phyloP scores from a whole-genome alignment of 2,113 vertebrate genomes.

The Colius striatus region DNA sequence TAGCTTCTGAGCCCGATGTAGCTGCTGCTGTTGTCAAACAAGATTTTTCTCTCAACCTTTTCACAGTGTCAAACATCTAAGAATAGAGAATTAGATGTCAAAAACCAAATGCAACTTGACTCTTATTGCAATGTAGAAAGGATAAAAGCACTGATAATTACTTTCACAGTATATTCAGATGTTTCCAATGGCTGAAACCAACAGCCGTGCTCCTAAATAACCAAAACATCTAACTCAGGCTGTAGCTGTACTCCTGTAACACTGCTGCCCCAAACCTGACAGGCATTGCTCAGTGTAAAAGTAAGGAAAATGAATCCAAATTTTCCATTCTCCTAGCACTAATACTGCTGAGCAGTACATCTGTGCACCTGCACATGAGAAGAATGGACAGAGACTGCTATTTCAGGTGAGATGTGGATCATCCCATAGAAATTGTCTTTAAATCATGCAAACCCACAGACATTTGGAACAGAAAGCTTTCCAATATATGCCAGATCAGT shows the following conservation, averaged over 20 bases:
- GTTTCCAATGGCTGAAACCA: not conserved
- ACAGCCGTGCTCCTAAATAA: not conserved
- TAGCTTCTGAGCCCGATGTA: slow-evolving; percentile 78
- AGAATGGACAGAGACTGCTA: not conserved
- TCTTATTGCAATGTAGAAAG: not conserved
- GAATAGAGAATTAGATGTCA: slow-evolving; percentile 42
- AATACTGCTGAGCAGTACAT: not conserved
- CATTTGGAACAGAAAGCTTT: not conserved
- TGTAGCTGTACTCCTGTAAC: not conserved
- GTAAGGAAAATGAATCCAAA: not conserved
- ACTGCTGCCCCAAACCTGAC: not conserved
- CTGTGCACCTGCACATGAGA: not conserved
- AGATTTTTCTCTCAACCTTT: slow-evolving; percentile 93
- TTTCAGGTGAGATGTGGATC: not conserved
- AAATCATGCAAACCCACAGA: not conserved
- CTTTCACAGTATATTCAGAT: not conserved
- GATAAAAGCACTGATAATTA: not conserved
- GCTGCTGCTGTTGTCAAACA: slow-evolving; percentile 79
- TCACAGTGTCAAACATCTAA: slow-evolving; percentile 95
- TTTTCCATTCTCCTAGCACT: not conserved
- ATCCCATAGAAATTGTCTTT: not conserved
- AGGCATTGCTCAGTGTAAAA: not conserved
- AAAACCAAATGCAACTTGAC: not conserved
- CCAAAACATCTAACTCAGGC: not conserved
- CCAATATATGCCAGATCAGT: not conserved